phyloP scores from a whole-genome alignment of 2,888 invertebrate genomes.

The Polyploca ridens region DNA sequence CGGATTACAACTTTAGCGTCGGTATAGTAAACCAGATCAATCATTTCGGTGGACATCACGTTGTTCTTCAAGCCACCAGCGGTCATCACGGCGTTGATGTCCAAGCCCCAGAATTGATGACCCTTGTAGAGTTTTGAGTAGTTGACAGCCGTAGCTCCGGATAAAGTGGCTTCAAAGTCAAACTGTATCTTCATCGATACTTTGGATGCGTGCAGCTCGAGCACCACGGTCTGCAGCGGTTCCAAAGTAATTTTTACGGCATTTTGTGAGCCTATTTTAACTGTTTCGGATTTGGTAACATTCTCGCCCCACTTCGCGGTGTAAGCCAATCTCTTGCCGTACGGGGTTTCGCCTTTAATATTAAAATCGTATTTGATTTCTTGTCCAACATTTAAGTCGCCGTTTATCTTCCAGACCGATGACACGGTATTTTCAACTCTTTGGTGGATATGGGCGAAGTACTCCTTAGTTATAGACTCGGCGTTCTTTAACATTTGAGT shows the following conservation, averaged over 20 bases:
- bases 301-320: constrained; percentile 32
- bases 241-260: constrained; percentile 34
- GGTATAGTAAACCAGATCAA: constrained; percentile 42
- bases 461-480: not conserved
- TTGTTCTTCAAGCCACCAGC: constrained; percentile 29
- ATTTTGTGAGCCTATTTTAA: constrained; percentile 33
- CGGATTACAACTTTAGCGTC: constrained; percentile 31
- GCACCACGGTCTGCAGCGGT: constrained; percentile 40
- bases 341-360: constrained; percentile 25
- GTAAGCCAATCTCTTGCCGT: constrained; percentile 29
- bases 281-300: constrained; percentile 23
- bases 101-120: constrained; percentile 54
- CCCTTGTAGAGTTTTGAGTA: constrained; percentile 37
- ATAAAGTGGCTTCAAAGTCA: constrained; percentile 44
- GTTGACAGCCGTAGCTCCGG: constrained; percentile 44
- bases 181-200: constrained; percentile 42
- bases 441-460: not conserved
- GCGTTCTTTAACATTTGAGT: constrained; percentile 38
- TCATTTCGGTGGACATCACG: constrained; percentile 32
- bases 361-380: constrained; percentile 38
- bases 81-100: constrained; percentile 38
- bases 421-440: constrained; percentile 38
- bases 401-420: constrained; percentile 38
- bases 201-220: constrained; percentile 40
- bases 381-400: constrained; percentile 30